These are phyloP conservation scores for Arrhamphus sclerolepis DNA, from an alignment of 2,797 vertebrate genomes.

Conservation along the genomic window DNA sequence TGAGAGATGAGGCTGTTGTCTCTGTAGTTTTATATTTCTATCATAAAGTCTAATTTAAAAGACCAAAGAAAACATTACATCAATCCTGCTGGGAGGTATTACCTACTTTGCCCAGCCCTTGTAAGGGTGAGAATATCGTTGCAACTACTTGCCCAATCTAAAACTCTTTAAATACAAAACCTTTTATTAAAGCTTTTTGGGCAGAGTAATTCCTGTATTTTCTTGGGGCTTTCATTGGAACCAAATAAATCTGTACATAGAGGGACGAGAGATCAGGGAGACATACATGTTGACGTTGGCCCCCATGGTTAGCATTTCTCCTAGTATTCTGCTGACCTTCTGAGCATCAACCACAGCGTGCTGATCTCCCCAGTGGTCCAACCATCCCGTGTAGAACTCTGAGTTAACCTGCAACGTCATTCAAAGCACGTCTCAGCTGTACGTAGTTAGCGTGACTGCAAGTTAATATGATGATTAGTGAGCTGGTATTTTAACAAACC, in stretches of 20 bases:
- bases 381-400: conserved; percentile 97
- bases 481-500: conserved; percentile 76
- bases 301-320: conserved; percentile 87
- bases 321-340: conserved; percentile 81
- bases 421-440: background rate
- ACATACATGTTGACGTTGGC: conserved; percentile 96
- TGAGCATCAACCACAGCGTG: conserved; percentile 80
- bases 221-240: background rate
- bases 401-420: conserved; percentile 89
- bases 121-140: no score
- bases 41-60: no score
- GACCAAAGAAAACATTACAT: no score
- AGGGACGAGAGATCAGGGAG: conserved; percentile 7
- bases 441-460: background rate
- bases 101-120: no score
- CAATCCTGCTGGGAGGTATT: no score
- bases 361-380: conserved; percentile 95
- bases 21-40: no score
- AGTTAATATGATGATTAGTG: background rate
- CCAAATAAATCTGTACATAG: conserved; percentile 1
- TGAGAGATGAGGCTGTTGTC: background rate
- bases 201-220: no score
- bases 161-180: no score
- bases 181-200: no score
- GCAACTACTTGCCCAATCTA: no score